phyloP scores from a whole-genome alignment of 2,113 vertebrate species.

The Ceuthmochares aereus region DNA sequence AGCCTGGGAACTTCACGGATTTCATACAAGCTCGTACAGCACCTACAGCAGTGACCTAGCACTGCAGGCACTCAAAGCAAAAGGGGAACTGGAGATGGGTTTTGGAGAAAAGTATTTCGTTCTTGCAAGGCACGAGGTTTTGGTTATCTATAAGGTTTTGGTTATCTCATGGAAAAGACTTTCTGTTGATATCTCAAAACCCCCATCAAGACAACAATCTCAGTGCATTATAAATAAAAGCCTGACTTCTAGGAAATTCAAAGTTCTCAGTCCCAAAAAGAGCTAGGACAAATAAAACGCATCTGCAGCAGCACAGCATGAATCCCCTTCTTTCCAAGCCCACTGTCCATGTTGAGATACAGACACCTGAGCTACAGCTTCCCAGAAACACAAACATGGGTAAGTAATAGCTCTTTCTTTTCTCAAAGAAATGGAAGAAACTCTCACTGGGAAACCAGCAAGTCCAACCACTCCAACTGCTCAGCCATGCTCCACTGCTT shows the following conservation, averaged over 20 bases:
- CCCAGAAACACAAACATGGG: neutral
- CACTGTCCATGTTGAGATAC: neutral
- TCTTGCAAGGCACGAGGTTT: neutral
- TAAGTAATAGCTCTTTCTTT: neutral
- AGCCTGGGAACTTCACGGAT: neutral
- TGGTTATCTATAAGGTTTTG: neutral
- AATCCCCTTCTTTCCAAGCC: neutral
- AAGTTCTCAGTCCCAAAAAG: neutral
- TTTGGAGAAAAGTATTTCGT: neutral
- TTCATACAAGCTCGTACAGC: neutral
- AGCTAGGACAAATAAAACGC: accelerated
- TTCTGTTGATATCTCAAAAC: neutral
- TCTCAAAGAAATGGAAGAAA: neutral
- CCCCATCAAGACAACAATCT: neutral
- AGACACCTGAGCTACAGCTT: neutral
- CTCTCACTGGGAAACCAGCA: neutral
- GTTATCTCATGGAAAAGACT: neutral
- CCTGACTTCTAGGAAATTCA: neutral
- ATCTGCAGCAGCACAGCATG: neutral
- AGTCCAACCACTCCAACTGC: neutral
- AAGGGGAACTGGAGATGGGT: neutral
- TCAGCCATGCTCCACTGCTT: neutral
- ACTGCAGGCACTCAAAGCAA: accelerated
- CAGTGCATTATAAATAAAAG: neutral
- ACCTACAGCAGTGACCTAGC: neutral